Base-by-base conservation (phyloP, 2,888 invertebrate species). In the Toxonevra muliebris region DNA sequence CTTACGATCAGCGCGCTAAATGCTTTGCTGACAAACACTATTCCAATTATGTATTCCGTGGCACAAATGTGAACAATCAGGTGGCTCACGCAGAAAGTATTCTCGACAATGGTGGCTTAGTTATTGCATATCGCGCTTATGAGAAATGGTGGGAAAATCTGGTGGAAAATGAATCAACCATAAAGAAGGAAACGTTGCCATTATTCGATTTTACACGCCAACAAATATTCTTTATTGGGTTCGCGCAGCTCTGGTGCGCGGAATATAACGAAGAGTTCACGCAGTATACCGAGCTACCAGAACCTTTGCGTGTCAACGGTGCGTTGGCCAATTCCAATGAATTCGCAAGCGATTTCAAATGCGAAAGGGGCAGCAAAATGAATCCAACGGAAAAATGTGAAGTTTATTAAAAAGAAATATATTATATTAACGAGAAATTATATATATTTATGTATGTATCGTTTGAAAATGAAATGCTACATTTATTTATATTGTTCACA, bases 61-160 rank as follows among this genome's bases (percentile, higher is more conserved):
- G 76, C 12, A 76, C 75, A 19, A 72, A 74, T 0, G 68, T 79
- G 0, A 71, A 74, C 1, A 81, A 79, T 41, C 76, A 76, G 13
- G 73, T 76, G 2, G 68, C 77, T 0, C 64, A 79, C 0, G 71
- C 75, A 1, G 75, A 78, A 1, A 75, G 77, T 43, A 73, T 83
- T 0, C 76, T 83, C 42, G 84, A 84, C 17, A 81, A 80, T 60
- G 84, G 79, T 0, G 85, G 80, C 0, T 43, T 83, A 11, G 75
- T 75, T 20, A 80, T 84, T 12, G 82, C 85, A 40, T 83, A 77
- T 65, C 79, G 77, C 13, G 80, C 83, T 58, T 83, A 83, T 60
- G 70, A 74, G 10, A 75, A 80, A 52, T 83, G 83, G 83, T 71
- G 80, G 19, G 74, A 78, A 61, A 80, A 82, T 66, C 73, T 79